A percentile compares a stretch with the other conserved stretches of the same genome.
Evolutionary conservation across 1,140 invertebrate genomes (phyloP).

Genomic region (Drosophila athabasca): DNA sequence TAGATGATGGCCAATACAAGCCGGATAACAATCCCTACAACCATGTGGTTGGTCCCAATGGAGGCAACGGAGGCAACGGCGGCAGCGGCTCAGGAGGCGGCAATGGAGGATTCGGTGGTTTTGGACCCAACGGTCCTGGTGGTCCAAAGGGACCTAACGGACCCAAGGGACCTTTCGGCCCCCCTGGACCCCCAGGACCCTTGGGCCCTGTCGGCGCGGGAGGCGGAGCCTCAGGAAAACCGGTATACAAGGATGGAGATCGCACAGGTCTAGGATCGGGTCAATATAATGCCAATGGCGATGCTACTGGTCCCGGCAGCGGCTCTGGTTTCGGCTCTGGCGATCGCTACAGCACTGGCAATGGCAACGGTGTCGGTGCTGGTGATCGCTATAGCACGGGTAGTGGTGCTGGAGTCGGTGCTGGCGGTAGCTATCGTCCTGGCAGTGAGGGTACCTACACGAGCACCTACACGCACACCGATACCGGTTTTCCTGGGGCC

Average conservation of each 20-base stretch:
- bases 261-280: slow-evolving; percentile 48
- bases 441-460: slow-evolving; percentile 55
- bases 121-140: slow-evolving; percentile 48
- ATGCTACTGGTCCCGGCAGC: slow-evolving; percentile 14
- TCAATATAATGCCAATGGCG: slow-evolving; percentile 33
- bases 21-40: slow-evolving; percentile 58
- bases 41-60: slow-evolving; percentile 67
- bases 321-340: slow-evolving; percentile 51
- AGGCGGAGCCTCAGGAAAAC: slow-evolving; percentile 79
- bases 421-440: slow-evolving; percentile 40
- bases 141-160: slow-evolving; percentile 67
- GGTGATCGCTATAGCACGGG: slow-evolving; percentile 30
- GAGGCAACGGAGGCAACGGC: slow-evolving; percentile 50
- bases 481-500: slow-evolving; percentile 83
- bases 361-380: slow-evolving; percentile 27
- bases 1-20: slow-evolving; percentile 72
- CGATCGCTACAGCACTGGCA: slow-evolving; percentile 33
- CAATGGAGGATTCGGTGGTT: slow-evolving; percentile 45
- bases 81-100: slow-evolving; percentile 25
- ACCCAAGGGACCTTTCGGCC: slow-evolving; percentile 59
- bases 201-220: slow-evolving; percentile 56
- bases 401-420: slow-evolving; percentile 35
- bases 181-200: slow-evolving; percentile 65
- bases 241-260: slow-evolving; percentile 64
- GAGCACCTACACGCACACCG: slow-evolving; percentile 47